Evolutionary conservation across 1,140 invertebrate genomes (phyloP).

Genomic region (Drosophila lowei): DNA sequence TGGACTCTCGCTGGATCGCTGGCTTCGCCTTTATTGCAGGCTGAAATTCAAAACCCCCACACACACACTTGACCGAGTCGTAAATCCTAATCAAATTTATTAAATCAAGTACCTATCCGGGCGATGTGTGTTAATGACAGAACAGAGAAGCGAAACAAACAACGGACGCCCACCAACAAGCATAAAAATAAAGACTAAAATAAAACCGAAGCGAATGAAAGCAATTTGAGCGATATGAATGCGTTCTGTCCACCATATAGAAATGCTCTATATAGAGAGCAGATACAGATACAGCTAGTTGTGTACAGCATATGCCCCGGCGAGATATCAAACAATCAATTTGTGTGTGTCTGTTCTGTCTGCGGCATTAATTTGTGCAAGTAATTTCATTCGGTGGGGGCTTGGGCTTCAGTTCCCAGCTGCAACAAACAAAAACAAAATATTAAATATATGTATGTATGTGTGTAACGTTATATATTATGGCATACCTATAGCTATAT

Average conservation of each 20-base stretch:
- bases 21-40: slow-evolving; percentile 11
- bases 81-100: slow-evolving; percentile 80
- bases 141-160: slow-evolving; percentile 42
- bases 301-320: slow-evolving; percentile 9
- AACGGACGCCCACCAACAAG: slow-evolving; percentile 9
- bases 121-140: slow-evolving; percentile 61
- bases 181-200: slow-evolving; percentile 14
- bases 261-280: slow-evolving; percentile 36
- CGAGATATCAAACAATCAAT: slow-evolving; percentile 70
- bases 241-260: slow-evolving; percentile 19
- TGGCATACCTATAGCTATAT: slow-evolving; percentile 26
- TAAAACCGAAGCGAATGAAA: slow-evolving; percentile 30
- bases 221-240: slow-evolving; percentile 42
- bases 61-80: slow-evolving; percentile 26
- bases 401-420: not conserved
- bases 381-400: slow-evolving; percentile 57
- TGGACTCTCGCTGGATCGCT: not conserved
- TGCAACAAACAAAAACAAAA: slow-evolving; percentile 28
- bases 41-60: slow-evolving; percentile 49
- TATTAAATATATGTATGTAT: slow-evolving; percentile 20
- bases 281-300: slow-evolving; percentile 1
- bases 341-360: slow-evolving; percentile 64
- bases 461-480: not conserved
- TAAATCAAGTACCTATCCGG: slow-evolving; percentile 68
- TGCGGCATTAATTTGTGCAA: slow-evolving; percentile 76